Evolutionary conservation across 2,113 vertebrate species (phyloP).

Genomic region (Charadrius vociferus): DNA sequence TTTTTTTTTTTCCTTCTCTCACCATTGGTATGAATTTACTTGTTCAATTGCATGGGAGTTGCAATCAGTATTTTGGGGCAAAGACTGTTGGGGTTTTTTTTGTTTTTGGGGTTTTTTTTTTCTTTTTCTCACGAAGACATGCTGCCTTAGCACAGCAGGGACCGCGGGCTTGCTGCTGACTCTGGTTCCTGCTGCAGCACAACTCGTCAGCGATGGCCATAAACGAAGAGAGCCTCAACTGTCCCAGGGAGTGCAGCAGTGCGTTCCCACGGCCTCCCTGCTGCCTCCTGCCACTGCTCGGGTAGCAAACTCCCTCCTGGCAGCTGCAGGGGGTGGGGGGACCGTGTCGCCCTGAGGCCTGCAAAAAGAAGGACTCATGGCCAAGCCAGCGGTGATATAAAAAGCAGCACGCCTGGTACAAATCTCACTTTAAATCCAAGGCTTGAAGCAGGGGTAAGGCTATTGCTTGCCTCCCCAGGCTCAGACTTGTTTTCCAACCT

Average conservation of each 20-base stretch:
- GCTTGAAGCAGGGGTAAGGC: not conserved
- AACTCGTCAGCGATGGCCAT: rapidly evolving
- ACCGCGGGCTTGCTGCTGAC: not conserved
- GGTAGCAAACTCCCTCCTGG: not conserved
- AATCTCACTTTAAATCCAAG: not conserved
- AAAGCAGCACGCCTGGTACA: not conserved
- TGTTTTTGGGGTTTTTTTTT: not conserved
- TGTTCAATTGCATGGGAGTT: not conserved
- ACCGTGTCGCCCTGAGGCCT: rapidly evolving
- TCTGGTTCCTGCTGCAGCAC: not conserved
- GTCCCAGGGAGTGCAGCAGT: not conserved
- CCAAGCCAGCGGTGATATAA: not conserved
- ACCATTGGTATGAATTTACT: not conserved
- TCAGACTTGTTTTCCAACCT: not conserved
- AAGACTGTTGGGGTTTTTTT: not conserved
- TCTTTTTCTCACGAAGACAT: not conserved
- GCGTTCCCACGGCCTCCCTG: not conserved
- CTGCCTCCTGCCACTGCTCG: not conserved
- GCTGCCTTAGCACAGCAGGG: not conserved
- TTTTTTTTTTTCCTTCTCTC: not conserved
- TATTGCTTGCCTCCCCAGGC: not conserved
- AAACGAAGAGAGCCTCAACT: not conserved
- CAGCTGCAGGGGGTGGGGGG: not conserved
- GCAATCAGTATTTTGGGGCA: not conserved
- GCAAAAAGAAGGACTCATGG: not conserved